Base-by-base conservation (phyloP, 2,888 invertebrate species). In the Imbricaverruca yamaguchii region DNA sequence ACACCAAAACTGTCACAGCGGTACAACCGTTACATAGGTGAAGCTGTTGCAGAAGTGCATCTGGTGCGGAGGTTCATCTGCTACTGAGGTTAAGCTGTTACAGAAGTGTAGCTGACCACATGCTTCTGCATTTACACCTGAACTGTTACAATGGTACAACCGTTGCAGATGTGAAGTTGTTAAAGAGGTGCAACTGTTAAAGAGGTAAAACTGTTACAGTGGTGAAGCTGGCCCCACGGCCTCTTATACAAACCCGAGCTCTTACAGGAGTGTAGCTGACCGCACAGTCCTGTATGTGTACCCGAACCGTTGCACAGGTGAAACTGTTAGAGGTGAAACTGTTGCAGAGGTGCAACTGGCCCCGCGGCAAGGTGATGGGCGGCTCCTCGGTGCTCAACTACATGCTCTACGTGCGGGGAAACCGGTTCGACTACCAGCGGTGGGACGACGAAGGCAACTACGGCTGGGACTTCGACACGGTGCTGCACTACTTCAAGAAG, bases 381-480 rank as follows among this genome's bases (percentile, higher is more conserved):
- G 97, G 97, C 0, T 93, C 93, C 21, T 93, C 93, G 63, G 94
- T 95, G 0, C 89, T 96, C 0, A 97, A 97, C 87, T 95, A 94
- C 87, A 96, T 97, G 96, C 88, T 96, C 0, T 97, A 97, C 86
- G 88, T 96, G 8, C 89, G 97, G 83, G 97, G 97, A 0, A 96
- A 96, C 87, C 90, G 91, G 81, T 89, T 93, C 0, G 96, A 97
- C 87, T 97, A 91, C 86, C 93, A 96, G 87, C 91, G 92, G 81
- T 97, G 97, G 97, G 93, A 93, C 65, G 89, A 91, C 0, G 89
- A 92, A 59, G 96, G 96, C 0, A 95, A 95, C 87, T 90, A 91
- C 0, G 96, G 96, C 6, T 97, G 97, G 97, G 91, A 93, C 0
- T 95, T 91, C 86, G 91, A 94, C 81, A 93, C 94, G 83, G 90